Percentiles rank a stretch among this genome's conserved stretches.
Conservation (phyloP, 2,113 vertebrate species). For the Cranoglanis bouderius region DNA sequence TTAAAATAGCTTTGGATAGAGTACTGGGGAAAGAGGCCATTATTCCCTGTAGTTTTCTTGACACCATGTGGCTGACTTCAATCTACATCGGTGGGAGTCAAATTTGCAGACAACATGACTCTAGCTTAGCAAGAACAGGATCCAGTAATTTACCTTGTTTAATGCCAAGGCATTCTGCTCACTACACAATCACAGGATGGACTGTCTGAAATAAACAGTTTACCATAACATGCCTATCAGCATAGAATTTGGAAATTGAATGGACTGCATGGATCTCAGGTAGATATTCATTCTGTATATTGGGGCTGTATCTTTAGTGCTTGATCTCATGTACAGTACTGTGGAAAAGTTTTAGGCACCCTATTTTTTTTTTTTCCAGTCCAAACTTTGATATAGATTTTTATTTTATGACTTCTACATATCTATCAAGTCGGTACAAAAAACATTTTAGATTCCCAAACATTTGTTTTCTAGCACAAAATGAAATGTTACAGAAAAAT, state of each 20-base stretch:
- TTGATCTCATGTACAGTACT: not conserved
- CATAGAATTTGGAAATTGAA: not conserved
- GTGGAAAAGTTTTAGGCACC: no score
- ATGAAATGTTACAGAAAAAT: no score
- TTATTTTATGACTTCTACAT: no score
- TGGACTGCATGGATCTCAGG: not conserved
- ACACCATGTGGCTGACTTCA: conserved; percentile 8
- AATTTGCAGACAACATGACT: conserved; percentile 22
- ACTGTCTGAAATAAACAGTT: not conserved
- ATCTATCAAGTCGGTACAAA: no score
- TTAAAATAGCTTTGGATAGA: conserved; percentile 29
- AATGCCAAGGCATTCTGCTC: not conserved
- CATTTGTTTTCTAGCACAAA: no score
- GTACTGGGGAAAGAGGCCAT: conserved; percentile 5
- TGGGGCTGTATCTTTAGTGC: not conserved
- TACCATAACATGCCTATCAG: not conserved
- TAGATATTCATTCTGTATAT: not conserved
- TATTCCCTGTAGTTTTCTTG: conserved; percentile 23
- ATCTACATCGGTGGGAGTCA: not conserved
- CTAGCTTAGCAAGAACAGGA: not conserved
- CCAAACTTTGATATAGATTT: no score
- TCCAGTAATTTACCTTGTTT: conserved; percentile 2
- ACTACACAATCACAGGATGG: not conserved
- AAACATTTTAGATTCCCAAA: no score
- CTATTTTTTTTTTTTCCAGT: no score